A percentile compares a stretch with the other conserved stretches of the same genome.
phyloP scores from a whole-genome alignment of 2,797 vertebrate species.

The Ctenopoma multispine region DNA sequence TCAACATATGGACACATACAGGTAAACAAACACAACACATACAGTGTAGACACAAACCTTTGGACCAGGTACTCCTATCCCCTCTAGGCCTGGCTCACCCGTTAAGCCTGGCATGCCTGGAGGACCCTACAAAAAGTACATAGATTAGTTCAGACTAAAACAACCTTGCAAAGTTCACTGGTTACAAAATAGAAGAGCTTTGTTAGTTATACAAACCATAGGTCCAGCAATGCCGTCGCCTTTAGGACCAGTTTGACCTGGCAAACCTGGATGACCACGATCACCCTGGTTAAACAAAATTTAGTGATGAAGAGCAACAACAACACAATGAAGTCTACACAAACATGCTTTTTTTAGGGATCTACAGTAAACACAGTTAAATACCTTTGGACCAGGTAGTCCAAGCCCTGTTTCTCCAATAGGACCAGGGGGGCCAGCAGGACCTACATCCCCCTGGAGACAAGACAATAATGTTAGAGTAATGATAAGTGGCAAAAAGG shows the following conservation, averaged over 20 bases:
- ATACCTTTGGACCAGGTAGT: constrained; percentile 92
- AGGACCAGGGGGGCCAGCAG: constrained; percentile 86
- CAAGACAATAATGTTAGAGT: constrained; percentile 29
- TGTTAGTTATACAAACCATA: constrained; percentile 80
- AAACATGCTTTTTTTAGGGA: not conserved
- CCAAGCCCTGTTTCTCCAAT: constrained; percentile 91
- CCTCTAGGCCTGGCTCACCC: constrained; percentile 89
- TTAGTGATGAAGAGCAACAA: constrained; percentile 12
- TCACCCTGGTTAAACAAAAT: constrained; percentile 84
- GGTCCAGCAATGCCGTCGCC: constrained; percentile 90
- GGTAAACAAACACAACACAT: not conserved
- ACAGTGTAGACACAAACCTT: constrained; percentile 82
- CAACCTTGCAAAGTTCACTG: not conserved
- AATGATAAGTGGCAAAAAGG: constrained; percentile 6
- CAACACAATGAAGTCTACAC: not conserved
- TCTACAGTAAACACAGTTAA: not conserved
- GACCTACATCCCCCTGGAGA: constrained; percentile 89
- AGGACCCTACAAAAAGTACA: constrained; percentile 82
- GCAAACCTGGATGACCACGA: constrained; percentile 84
- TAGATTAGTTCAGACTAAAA: not conserved
- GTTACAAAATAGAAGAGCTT: constrained; percentile 8
- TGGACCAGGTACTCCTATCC: constrained; percentile 89
- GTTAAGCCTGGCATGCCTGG: constrained; percentile 85
- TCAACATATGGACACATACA: not conserved
- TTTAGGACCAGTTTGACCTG: constrained; percentile 88